Evolutionary conservation across 2,113 vertebrate species (phyloP).

Genomic region (Chaenogobius annularis): DNA sequence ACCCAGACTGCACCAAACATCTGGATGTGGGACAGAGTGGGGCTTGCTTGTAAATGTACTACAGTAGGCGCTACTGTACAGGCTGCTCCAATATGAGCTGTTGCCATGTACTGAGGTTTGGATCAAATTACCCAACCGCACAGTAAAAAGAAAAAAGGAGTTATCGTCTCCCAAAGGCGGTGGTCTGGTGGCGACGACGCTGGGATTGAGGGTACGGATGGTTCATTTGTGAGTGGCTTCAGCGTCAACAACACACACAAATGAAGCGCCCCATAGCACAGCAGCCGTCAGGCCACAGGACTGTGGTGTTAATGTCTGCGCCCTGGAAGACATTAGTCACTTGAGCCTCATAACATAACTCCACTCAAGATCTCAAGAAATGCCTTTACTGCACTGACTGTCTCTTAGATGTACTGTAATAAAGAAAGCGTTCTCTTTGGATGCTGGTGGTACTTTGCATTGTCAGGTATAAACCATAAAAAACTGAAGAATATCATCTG

Average conservation of each 20-base stretch:
- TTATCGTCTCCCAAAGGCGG: constrained; percentile 43
- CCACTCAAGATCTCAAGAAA: background rate
- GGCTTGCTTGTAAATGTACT: constrained; percentile 47
- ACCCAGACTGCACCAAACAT: constrained; percentile 59
- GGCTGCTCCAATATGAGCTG: constrained; percentile 58
- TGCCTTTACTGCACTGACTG: background rate
- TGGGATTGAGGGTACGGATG: constrained; percentile 16
- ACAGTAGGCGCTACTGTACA: constrained; percentile 58
- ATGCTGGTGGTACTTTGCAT: background rate
- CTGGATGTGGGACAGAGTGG: constrained; percentile 43
- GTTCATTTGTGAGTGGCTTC: constrained; percentile 25
- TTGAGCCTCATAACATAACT: background rate
- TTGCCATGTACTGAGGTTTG: constrained; percentile 55
- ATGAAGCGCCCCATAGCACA: constrained; percentile 27
- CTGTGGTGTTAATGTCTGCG: constrained; percentile 32
- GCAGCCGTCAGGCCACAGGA: constrained; percentile 34
- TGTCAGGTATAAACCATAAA: no score
- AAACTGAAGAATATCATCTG: background rate
- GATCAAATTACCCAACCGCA: constrained; percentile 65
- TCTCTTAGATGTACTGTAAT: constrained; percentile 3
- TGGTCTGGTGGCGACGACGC: constrained; percentile 50
- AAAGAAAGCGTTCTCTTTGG: background rate
- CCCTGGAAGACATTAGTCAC: constrained; percentile 53
- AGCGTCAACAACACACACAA: constrained; percentile 39
- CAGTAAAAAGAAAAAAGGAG: constrained; percentile 55